Conservation (phyloP, 2,113 vertebrate genomes). For the Poecilia latipinna region DNA sequence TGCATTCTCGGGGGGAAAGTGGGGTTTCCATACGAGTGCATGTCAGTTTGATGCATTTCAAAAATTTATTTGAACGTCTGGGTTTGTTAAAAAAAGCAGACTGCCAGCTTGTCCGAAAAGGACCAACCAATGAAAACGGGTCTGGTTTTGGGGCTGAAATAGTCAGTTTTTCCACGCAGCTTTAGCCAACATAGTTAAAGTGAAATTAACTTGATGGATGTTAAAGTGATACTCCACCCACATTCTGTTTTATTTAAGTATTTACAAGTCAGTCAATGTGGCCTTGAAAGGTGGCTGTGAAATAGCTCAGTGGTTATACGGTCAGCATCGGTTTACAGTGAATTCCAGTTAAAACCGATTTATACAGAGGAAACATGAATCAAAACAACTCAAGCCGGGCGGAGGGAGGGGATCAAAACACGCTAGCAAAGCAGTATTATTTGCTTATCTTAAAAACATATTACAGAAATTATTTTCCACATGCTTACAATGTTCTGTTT, state of each 20-base stretch:
- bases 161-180: slow-evolving; percentile 56
- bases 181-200: slow-evolving; percentile 36
- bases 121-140: not conserved
- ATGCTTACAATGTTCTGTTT: not conserved
- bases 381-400: slow-evolving; percentile 1
- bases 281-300: slow-evolving; percentile 41
- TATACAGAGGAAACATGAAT: slow-evolving; percentile 27
- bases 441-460: slow-evolving; percentile 5
- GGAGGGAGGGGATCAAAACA: not conserved
- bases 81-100: slow-evolving; percentile 8
- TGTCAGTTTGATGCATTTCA: slow-evolving; percentile 21
- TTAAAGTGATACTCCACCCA: slow-evolving; percentile 48
- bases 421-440: slow-evolving; percentile 1
- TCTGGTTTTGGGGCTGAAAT: slow-evolving; percentile 24
- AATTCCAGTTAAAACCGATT: slow-evolving; percentile 26
- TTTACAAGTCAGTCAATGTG: slow-evolving; percentile 39
- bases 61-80: slow-evolving; percentile 10
- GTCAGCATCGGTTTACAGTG: slow-evolving; percentile 31
- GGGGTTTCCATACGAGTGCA: not conserved
- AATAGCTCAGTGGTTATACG: slow-evolving; percentile 30
- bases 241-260: slow-evolving; percentile 35
- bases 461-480: not conserved
- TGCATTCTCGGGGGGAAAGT: not conserved
- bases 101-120: slow-evolving; percentile 13
- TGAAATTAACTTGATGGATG: slow-evolving; percentile 49